phyloP scores from a whole-genome alignment of 2,888 invertebrate genomes.

The Drosophila aldrichi region DNA sequence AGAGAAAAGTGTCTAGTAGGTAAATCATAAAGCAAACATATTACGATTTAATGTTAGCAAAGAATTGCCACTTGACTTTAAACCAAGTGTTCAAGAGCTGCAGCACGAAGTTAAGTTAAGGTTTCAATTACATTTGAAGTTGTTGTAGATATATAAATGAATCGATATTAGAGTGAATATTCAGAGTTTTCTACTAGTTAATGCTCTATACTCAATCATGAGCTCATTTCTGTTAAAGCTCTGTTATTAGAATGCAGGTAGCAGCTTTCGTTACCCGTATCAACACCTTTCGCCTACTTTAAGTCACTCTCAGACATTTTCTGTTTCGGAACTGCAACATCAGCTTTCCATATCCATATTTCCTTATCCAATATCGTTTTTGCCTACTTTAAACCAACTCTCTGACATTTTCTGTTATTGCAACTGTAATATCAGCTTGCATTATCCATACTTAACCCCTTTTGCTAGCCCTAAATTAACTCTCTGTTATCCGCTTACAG shows the following conservation, averaged over 20 bases:
- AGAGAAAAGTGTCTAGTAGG: slow-evolving; percentile 9
- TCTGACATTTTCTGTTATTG: background rate
- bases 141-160: background rate
- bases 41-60: background rate
- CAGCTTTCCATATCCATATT: no score
- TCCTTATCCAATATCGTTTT: no score
- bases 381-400: no score
- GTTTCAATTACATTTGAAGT: background rate
- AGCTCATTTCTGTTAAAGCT: background rate
- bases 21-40: slow-evolving; percentile 33
- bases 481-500: slow-evolving; percentile 1
- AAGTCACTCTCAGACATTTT: no score
- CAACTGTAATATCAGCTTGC: background rate
- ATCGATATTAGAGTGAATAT: no score
- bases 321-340: no score
- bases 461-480: background rate
- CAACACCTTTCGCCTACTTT: no score
- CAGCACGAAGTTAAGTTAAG: no score
- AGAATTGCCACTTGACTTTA: slow-evolving; percentile 6
- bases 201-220: background rate
- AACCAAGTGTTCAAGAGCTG: background rate
- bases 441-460: background rate
- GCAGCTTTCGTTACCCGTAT: no score
- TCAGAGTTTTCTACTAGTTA: background rate
- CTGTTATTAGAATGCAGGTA: no score